These are phyloP conservation scores for Acleris holmiana DNA, from an alignment of 2,888 invertebrate genomes.

Conservation along the genomic window DNA sequence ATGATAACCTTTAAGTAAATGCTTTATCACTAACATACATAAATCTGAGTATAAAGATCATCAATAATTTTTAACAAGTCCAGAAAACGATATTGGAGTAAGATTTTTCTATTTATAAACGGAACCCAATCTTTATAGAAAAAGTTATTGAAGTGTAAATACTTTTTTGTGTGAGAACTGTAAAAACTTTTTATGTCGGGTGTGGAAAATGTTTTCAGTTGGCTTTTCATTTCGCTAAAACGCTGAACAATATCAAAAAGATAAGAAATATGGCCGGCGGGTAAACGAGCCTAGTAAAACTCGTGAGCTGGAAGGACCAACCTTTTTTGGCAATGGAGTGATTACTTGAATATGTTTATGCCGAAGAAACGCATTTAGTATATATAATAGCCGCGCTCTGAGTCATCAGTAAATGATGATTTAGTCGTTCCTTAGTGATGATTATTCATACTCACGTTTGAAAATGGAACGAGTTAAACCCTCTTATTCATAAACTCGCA, in stretches of 20 bases:
- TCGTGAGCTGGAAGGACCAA: constrained; percentile 27
- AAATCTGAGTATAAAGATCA: too few relatives aligned
- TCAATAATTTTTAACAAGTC: too few relatives aligned
- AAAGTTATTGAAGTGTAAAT: constrained; percentile 6
- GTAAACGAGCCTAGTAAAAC: constrained; percentile 29
- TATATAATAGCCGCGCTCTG: too few relatives aligned
- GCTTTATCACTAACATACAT: too few relatives aligned
- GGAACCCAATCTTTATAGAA: neutral
- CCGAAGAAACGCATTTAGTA: neutral
- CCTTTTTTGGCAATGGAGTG: constrained; percentile 33
- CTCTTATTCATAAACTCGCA: too few relatives aligned
- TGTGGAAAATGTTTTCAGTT: constrained; percentile 33
- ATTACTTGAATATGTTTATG: constrained; percentile 8
- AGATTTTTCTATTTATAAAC: neutral
- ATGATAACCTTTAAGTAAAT: too few relatives aligned
- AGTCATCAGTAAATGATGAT: too few relatives aligned
- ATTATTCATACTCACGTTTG: too few relatives aligned
- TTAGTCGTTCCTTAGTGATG: too few relatives aligned
- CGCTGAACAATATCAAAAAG: constrained; percentile 34
- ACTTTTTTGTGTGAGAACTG: constrained; percentile 26
- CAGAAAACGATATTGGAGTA: too few relatives aligned
- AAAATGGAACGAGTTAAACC: too few relatives aligned
- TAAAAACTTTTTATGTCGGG: constrained; percentile 34
- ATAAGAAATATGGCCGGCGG: constrained; percentile 32
- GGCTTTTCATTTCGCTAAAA: constrained; percentile 35